Evolutionary conservation across 1,140 invertebrate genomes (phyloP).

Genomic region (Amyelois transitella): DNA sequence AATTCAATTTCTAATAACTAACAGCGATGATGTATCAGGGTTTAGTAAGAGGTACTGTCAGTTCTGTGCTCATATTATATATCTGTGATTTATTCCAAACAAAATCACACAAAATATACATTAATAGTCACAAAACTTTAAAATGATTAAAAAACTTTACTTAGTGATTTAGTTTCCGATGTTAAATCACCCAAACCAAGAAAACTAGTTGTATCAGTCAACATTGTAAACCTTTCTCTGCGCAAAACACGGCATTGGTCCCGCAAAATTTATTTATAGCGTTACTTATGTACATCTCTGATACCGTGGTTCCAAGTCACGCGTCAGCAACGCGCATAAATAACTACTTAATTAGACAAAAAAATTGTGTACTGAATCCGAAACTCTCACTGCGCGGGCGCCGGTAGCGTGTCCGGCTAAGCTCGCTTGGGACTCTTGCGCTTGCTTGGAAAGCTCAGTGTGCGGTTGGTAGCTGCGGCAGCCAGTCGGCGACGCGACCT

Average conservation of each 20-base stretch:
- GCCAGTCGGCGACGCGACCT: constrained; percentile 9
- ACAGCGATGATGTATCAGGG: no score
- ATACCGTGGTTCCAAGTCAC: constrained; percentile 2
- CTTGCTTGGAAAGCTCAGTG: constrained; percentile 41
- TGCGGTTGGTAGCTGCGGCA: constrained; percentile 25
- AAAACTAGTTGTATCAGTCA: not conserved
- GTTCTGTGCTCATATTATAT: no score
- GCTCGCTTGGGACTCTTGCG: constrained; percentile 14
- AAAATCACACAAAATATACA: no score
- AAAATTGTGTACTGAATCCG: constrained; percentile 21
- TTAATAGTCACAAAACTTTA: no score
- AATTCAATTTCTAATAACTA: no score
- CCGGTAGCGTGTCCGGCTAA: constrained; percentile 18
- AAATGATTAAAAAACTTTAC: no score
- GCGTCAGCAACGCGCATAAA: constrained; percentile 7
- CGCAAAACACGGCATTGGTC: not conserved
- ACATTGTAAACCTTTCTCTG: not conserved
- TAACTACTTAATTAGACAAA: constrained; percentile 23
- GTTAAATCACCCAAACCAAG: not conserved
- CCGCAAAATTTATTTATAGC: not conserved
- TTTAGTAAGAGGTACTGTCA: no score
- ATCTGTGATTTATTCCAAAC: no score
- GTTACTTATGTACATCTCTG: constrained; percentile 4
- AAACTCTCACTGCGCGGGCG: constrained; percentile 37
- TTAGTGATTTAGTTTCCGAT: no score